A percentile compares a stretch with the other conserved stretches of the same genome.
Evolutionary conservation across 2,888 invertebrate genomes (phyloP).

Genomic region (Syrista parreyssii): DNA sequence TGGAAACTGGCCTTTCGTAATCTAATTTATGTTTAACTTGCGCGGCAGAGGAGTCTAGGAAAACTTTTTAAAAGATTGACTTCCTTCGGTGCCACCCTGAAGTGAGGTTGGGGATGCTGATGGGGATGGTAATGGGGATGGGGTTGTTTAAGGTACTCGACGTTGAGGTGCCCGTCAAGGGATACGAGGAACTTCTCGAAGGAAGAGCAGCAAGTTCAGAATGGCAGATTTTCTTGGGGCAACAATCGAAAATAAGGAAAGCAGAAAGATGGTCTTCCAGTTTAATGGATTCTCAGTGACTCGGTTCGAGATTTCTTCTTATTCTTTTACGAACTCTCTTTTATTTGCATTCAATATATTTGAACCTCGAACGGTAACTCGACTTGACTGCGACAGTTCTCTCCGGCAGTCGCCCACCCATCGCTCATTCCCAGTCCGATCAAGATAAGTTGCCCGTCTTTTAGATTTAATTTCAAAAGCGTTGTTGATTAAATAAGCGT

Average conservation of each 20-base stretch:
- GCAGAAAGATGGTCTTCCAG: slow-evolving; percentile 30
- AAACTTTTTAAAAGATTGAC: slow-evolving; percentile 63
- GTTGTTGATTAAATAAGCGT: no score
- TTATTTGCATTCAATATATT: no score
- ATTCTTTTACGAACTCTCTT: no score
- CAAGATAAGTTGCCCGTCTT: no score
- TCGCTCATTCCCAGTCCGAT: no score
- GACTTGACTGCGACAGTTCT: no score
- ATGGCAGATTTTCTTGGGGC: slow-evolving; percentile 8
- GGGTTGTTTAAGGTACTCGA: no score
- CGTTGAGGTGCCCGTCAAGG: no score
- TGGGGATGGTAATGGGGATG: neutral
- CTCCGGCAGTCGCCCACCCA: no score
- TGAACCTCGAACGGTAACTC: no score
- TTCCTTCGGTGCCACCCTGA: slow-evolving; percentile 22
- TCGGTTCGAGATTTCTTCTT: slow-evolving; percentile 3
- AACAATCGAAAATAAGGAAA: slow-evolving; percentile 47
- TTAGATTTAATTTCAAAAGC: no score
- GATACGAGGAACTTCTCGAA: no score
- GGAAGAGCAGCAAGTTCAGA: neutral
- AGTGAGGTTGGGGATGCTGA: neutral
- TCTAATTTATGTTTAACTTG: slow-evolving; percentile 63
- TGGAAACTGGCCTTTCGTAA: slow-evolving; percentile 47
- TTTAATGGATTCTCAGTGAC: slow-evolving; percentile 50
- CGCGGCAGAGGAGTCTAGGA: slow-evolving; percentile 29